Conservation (phyloP, 2,888 invertebrate genomes). For the Gymnocheta viridis region DNA sequence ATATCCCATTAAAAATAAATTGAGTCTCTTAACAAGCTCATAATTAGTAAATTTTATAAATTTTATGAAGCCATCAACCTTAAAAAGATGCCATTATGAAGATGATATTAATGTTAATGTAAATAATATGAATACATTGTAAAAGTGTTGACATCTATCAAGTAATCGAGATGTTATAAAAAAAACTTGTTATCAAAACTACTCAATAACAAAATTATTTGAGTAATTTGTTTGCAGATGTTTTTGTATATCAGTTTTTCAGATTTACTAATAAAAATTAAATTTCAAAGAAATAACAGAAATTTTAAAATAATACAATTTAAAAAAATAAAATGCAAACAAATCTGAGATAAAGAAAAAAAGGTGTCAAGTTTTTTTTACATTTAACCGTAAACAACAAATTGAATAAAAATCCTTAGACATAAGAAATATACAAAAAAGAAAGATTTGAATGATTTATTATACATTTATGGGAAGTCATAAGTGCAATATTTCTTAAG, state of each 20-base stretch:
- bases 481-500: conserved; percentile 47
- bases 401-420: not conserved
- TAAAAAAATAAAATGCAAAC: not conserved
- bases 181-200: not conserved
- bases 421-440: not conserved
- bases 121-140: not conserved
- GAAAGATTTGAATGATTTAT: conserved; percentile 62
- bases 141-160: not conserved
- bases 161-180: no score
- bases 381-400: conserved; percentile 19
- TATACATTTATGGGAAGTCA: conserved; percentile 57
- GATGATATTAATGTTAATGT: not conserved
- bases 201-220: not conserved
- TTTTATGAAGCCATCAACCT: not conserved
- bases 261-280: not conserved
- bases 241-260: not conserved
- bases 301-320: not conserved
- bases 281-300: not conserved
- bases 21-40: no score
- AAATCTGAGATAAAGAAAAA: conserved; percentile 13
- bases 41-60: no score
- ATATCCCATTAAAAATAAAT: no score
- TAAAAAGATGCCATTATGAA: not conserved
- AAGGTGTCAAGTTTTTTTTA: conserved; percentile 24
- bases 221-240: conserved; percentile 24